Conservation (phyloP, 2,113 vertebrate genomes). For the Oophaga pumilio region DNA sequence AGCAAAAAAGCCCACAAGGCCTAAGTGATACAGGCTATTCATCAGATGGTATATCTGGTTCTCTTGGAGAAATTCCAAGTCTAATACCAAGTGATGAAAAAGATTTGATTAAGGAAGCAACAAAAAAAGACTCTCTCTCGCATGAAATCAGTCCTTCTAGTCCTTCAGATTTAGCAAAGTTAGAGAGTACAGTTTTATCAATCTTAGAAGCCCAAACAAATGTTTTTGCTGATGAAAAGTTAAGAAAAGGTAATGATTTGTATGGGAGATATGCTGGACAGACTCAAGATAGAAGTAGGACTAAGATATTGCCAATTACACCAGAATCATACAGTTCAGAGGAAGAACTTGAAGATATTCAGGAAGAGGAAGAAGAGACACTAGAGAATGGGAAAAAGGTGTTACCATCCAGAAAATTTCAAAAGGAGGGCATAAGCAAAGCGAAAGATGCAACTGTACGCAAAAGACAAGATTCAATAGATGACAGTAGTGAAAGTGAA, state of each 20-base stretch:
- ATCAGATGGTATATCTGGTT: conserved; percentile 82
- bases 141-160: conserved; percentile 85
- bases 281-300: conserved; percentile 74
- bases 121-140: conserved; percentile 72
- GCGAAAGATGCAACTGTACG: conserved; percentile 65
- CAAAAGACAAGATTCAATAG: conserved; percentile 78
- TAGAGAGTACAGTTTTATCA: conserved; percentile 91
- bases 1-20: conserved; percentile 82
- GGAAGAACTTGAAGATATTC: conserved; percentile 72
- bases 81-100: conserved; percentile 77
- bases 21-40: conserved; percentile 83
- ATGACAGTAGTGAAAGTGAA: conserved; percentile 90
- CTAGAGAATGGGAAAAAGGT: conserved; percentile 64
- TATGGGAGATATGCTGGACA: conserved; percentile 64
- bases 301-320: conserved; percentile 73
- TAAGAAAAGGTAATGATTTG: conserved; percentile 67
- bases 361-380: conserved; percentile 63
- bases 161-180: conserved; percentile 88
- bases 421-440: conserved; percentile 63
- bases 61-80: conserved; percentile 81
- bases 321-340: conserved; percentile 79
- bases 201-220: conserved; percentile 88
- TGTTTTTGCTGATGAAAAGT: conserved; percentile 69
- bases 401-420: conserved; percentile 62
- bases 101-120: conserved; percentile 74